A percentile compares a stretch with the other conserved stretches of the same genome.
Conservation (phyloP, 2,797 vertebrate genomes). For the Enteromius afrohamiltoni region DNA sequence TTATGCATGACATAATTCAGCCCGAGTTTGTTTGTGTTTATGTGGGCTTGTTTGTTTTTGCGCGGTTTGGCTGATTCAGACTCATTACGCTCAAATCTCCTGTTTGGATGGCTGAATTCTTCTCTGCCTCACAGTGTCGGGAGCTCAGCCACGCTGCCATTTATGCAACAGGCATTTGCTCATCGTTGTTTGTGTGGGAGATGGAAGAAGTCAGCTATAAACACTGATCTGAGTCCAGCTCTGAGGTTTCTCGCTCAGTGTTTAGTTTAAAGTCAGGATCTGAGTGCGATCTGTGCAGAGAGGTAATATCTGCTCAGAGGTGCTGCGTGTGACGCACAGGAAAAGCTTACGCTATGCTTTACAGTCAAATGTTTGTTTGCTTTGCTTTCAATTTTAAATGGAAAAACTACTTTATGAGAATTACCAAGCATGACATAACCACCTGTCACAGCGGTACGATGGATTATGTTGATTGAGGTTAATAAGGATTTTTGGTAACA, state of each 20-base stretch:
- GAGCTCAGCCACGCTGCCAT: constrained; percentile 12
- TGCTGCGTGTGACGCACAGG: constrained; percentile 68
- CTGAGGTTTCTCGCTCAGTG: constrained; percentile 19
- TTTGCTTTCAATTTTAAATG: constrained; percentile 57
- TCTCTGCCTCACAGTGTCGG: background rate
- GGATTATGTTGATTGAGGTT: background rate
- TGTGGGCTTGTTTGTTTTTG: constrained; percentile 48
- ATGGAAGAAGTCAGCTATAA: constrained; percentile 40
- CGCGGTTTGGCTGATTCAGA: constrained; percentile 38
- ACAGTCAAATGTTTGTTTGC: constrained; percentile 57
- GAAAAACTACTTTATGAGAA: constrained; percentile 44
- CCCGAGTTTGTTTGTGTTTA: constrained; percentile 41
- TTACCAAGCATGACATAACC: constrained; percentile 25
- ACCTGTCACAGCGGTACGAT: background rate
- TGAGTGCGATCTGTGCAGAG: constrained; percentile 2
- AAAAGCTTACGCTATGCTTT: constrained; percentile 66
- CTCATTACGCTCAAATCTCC: constrained; percentile 33
- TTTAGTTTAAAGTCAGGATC: constrained; percentile 25
- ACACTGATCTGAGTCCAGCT: constrained; percentile 47
- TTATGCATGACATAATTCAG: constrained; percentile 44
- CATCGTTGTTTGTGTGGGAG: constrained; percentile 43
- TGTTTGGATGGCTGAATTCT: constrained; percentile 19
- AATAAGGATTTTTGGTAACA: background rate
- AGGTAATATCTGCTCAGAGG: constrained; percentile 35
- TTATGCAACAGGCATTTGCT: constrained; percentile 47